phyloP scores from a whole-genome alignment of 2,113 vertebrate species.

The Sarotherodon lohbergeri region DNA sequence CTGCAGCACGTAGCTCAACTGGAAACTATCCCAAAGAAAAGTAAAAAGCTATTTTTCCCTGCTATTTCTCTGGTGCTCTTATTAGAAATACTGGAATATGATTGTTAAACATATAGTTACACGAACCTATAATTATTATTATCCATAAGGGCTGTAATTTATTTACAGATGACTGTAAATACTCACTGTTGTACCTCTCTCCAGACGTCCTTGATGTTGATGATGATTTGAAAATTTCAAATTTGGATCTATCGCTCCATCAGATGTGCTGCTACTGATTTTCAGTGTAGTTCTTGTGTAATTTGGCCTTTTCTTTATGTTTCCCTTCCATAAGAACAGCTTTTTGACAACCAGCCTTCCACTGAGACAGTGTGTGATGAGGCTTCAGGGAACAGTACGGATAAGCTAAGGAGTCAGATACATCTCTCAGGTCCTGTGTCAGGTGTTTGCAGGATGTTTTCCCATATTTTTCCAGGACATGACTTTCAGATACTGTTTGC shows the following conservation, averaged over 20 bases:
- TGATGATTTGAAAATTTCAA: neutral
- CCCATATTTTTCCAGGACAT: neutral
- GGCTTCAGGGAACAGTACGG: neutral
- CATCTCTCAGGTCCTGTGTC: neutral
- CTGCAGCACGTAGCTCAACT: neutral
- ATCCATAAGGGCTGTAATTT: neutral
- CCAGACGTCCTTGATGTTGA: neutral
- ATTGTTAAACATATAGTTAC: neutral
- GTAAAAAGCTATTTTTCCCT: neutral
- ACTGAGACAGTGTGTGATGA: neutral
- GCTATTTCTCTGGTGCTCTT: neutral
- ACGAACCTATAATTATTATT: neutral
- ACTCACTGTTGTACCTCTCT: fast-evolving
- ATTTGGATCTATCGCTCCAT: neutral
- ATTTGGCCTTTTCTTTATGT: neutral
- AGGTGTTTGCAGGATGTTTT: neutral
- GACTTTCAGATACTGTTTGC: neutral
- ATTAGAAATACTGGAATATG: neutral
- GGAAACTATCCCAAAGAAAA: neutral
- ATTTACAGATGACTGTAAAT: neutral
- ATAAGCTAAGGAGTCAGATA: neutral
- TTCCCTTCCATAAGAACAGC: fast-evolving
- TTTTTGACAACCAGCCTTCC: neutral
- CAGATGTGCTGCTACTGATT: neutral
- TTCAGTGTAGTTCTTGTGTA: neutral